Conservation (phyloP, 2,797 vertebrate genomes). For the Falco biarmicus region DNA sequence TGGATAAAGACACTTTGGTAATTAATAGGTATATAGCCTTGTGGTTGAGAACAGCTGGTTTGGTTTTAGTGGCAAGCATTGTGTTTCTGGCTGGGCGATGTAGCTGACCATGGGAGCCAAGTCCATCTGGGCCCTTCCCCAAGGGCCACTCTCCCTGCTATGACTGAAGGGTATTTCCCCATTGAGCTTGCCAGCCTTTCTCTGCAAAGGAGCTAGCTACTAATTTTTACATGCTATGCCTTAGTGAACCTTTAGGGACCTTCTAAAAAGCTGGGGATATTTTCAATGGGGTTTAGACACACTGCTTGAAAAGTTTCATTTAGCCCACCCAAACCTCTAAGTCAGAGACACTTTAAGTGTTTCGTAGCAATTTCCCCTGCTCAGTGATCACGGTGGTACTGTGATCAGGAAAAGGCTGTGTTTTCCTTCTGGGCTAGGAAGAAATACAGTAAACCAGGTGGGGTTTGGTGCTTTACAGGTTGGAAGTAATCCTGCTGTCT, state of each 20-base stretch:
- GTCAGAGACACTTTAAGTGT: not conserved
- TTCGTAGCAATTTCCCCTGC: not conserved
- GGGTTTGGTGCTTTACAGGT: not conserved
- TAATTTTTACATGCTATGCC: constrained; percentile 18
- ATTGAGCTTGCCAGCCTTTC: not conserved
- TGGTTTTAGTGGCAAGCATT: not conserved
- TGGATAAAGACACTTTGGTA: not conserved
- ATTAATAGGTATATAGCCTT: not conserved
- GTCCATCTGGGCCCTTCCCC: not conserved
- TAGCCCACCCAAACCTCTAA: not conserved
- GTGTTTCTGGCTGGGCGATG: not conserved
- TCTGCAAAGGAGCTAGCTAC: not conserved
- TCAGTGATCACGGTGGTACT: not conserved
- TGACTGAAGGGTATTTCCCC: not conserved
- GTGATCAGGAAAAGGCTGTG: not conserved
- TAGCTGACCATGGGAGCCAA: not conserved
- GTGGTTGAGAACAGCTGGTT: not conserved
- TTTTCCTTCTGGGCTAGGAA: not conserved
- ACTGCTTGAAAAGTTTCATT: not conserved
- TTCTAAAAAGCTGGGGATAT: not conserved
- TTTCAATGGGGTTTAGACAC: not conserved
- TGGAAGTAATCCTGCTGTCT: not conserved
- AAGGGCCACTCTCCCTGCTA: not conserved
- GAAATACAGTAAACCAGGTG: not conserved
- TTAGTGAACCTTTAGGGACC: not conserved